phyloP scores from a whole-genome alignment of 2,797 vertebrate species.

The Dermochelys coriacea region DNA sequence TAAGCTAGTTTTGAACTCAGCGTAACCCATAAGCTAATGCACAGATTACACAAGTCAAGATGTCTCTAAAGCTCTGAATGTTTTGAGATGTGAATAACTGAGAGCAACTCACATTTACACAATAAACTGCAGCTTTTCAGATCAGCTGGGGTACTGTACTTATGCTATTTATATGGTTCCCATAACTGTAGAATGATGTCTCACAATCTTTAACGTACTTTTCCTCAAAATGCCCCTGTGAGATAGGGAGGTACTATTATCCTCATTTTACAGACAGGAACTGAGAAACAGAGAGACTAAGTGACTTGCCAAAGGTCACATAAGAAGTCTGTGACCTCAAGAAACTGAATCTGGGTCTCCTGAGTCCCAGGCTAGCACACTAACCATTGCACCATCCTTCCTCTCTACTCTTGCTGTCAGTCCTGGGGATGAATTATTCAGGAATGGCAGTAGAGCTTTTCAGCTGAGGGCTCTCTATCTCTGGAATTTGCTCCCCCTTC shows the following conservation, averaged over 20 bases:
- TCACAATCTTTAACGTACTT: neutral
- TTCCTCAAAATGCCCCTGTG: neutral
- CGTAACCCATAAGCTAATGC: neutral
- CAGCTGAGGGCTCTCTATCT: neutral
- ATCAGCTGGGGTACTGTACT: neutral
- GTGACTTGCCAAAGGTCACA: neutral
- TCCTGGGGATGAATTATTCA: neutral
- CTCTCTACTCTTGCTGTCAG: neutral
- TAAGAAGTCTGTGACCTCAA: neutral
- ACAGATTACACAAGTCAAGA: neutral
- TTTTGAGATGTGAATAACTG: neutral
- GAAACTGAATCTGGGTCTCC: fast-evolving
- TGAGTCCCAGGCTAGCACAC: neutral
- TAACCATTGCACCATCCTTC: neutral
- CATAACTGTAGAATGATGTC: neutral
- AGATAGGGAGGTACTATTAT: neutral
- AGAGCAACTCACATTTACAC: neutral
- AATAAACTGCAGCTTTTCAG: neutral
- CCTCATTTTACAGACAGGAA: neutral
- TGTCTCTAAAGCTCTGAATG: neutral
- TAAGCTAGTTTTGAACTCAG: neutral
- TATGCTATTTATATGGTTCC: neutral
- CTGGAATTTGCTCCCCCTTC: neutral
- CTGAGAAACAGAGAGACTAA: neutral
- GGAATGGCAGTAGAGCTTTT: neutral